Percentiles rank a stretch among this genome's conserved stretches.
Conservation (phyloP, 2,113 vertebrate genomes). For the Erpornis zantholeuca region DNA sequence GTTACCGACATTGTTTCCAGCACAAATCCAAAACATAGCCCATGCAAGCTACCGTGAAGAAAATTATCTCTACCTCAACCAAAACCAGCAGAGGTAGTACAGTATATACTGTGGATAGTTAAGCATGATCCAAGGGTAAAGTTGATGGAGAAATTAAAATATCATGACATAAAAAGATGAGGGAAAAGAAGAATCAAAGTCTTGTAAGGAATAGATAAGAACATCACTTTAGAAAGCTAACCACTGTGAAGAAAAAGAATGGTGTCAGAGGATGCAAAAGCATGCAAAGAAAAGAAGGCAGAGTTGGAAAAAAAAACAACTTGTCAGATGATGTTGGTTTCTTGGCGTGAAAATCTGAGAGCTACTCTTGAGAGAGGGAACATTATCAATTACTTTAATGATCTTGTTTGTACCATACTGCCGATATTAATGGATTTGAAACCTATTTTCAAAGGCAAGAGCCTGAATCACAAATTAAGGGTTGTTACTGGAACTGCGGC, state of each 20-base stretch:
- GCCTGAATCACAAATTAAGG: constrained; percentile 21
- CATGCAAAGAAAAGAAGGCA: neutral
- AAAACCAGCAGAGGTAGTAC: neutral
- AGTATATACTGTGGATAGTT: neutral
- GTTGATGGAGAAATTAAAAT: neutral
- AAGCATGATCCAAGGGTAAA: neutral
- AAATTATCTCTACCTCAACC: neutral
- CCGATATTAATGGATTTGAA: constrained; percentile 22
- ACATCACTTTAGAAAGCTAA: neutral
- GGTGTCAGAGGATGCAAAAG: neutral
- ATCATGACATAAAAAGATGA: neutral
- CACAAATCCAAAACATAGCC: neutral
- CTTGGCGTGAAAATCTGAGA: neutral
- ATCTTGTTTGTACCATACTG: neutral
- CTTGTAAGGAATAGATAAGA: neutral
- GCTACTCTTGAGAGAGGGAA: neutral
- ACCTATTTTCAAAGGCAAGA: constrained; percentile 11
- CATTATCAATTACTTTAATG: constrained; percentile 22
- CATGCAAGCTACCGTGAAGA: neutral
- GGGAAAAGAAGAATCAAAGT: neutral
- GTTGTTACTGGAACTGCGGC: constrained; percentile 20
- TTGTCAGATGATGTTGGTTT: neutral
- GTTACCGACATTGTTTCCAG: neutral
- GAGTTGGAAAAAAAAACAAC: neutral
- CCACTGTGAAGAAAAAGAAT: neutral